phyloP scores from a whole-genome alignment of 1,140 invertebrate species.

The Drosophila nasuta region DNA sequence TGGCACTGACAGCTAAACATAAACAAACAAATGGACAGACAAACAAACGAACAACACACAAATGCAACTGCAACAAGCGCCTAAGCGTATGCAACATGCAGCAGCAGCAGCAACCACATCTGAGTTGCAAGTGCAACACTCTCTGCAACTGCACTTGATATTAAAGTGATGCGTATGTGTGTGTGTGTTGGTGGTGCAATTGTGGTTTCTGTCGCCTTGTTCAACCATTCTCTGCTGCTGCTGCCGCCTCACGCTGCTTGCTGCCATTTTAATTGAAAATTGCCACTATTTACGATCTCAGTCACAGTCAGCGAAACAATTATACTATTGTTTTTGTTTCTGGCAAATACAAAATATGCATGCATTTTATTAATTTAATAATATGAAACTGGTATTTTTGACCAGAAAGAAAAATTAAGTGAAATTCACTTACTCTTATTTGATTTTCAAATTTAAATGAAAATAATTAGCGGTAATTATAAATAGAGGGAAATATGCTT shows the following conservation, averaged over 20 bases:
- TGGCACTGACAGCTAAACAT: constrained; percentile 78
- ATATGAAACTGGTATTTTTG: not conserved
- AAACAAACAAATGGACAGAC: constrained; percentile 34
- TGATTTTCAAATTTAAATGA: no score
- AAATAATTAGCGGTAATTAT: no score
- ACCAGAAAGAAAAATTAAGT: not conserved
- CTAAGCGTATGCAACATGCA: constrained; percentile 60
- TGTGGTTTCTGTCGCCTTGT: constrained; percentile 25
- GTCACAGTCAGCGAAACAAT: constrained; percentile 29
- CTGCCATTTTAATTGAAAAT: constrained; percentile 49
- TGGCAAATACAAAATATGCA: not conserved
- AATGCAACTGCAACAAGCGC: constrained; percentile 30
- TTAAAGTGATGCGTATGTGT: constrained; percentile 13
- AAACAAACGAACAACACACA: constrained; percentile 9
- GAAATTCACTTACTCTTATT: no score
- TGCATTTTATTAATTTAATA: not conserved
- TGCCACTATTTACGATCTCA: constrained; percentile 40
- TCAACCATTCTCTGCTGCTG: constrained; percentile 9
- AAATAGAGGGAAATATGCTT: no score
- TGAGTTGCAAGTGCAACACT: constrained; percentile 17
- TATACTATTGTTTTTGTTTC: constrained; percentile 4
- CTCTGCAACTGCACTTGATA: constrained; percentile 15
- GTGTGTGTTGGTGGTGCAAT: constrained; percentile 20
- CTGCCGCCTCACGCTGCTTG: not conserved
- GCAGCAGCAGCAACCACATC: not conserved